phyloP scores from a whole-genome alignment of 2,797 vertebrate species.

The Atherinosoma microstoma region DNA sequence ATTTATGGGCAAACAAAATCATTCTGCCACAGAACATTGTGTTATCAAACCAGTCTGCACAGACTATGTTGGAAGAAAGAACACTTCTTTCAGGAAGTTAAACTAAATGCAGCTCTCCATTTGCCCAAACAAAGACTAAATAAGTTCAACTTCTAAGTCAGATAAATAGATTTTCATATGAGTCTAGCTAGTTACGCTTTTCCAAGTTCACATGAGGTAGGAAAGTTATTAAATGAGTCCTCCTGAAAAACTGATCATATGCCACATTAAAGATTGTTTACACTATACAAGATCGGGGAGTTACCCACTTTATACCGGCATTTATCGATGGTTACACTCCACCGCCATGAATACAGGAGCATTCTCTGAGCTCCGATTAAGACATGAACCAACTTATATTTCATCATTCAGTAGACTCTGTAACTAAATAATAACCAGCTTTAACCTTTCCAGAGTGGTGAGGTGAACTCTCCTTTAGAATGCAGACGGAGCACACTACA shows the following conservation, averaged over 20 bases:
- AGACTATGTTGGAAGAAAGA: neutral
- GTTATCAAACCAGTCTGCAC: neutral
- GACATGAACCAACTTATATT: neutral
- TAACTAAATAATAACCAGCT: neutral
- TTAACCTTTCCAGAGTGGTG: neutral
- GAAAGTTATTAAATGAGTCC: neutral
- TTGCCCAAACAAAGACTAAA: neutral
- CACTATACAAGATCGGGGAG: neutral
- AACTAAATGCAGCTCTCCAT: neutral
- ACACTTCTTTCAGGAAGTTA: neutral
- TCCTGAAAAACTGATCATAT: neutral
- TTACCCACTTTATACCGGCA: neutral
- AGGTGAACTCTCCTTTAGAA: neutral
- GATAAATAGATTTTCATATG: neutral
- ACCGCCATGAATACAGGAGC: neutral
- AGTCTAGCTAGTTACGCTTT: neutral
- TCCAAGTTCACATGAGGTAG: neutral
- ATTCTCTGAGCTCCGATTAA: neutral
- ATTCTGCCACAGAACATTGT: neutral
- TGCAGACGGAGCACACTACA: neutral
- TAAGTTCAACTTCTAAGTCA: neutral
- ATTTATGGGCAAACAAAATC: neutral
- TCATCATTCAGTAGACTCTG: neutral
- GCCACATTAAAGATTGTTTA: neutral
- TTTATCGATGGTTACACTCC: neutral